Conservation (phyloP, 2,113 vertebrate genomes). For the Ceuthmochares aereus region DNA sequence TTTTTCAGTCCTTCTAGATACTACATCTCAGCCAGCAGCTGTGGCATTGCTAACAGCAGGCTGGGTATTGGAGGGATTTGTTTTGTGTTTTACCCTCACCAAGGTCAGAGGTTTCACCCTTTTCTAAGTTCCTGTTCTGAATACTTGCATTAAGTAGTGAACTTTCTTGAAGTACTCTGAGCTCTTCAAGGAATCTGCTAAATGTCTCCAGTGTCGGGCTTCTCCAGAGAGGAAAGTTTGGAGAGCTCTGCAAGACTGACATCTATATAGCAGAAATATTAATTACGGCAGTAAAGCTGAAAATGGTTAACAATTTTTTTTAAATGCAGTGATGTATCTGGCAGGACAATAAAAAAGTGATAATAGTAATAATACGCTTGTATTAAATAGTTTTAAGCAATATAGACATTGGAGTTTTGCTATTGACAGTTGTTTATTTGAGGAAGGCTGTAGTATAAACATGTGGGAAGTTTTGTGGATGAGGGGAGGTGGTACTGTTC, state of each 20-base stretch:
- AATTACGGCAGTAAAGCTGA: not conserved
- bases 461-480: not conserved
- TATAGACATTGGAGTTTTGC: not conserved
- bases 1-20: not conserved
- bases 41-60: not conserved
- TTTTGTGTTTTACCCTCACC: not conserved
- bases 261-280: not conserved
- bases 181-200: not conserved
- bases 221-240: not conserved
- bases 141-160: not conserved
- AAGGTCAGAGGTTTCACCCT: constrained; percentile 26
- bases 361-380: not conserved
- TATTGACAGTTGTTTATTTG: not conserved
- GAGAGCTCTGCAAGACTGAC: not conserved
- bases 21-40: not conserved
- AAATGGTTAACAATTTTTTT: not conserved
- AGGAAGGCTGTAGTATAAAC: not conserved
- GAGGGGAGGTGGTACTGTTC: not conserved
- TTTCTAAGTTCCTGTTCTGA: not conserved
- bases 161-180: not conserved
- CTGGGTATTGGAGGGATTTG: not conserved
- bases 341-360: not conserved
- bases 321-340: not conserved
- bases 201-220: not conserved
- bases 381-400: not conserved